Evolutionary conservation across 1,140 invertebrate genomes (phyloP).

Genomic region (Heliothis subflexa): DNA sequence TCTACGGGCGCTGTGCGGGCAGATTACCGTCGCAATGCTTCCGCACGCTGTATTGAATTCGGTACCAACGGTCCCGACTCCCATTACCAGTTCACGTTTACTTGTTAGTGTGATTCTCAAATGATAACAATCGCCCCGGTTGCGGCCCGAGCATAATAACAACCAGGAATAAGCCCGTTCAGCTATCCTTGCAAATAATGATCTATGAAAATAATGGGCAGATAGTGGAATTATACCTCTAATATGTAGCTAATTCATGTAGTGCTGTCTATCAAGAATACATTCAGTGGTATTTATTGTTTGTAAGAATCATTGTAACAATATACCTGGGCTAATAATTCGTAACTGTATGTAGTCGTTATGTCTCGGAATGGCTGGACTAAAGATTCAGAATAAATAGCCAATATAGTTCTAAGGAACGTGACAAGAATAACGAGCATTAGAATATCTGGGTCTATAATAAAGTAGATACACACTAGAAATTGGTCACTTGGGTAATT

Average conservation of each 20-base stretch:
- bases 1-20: conserved; percentile 67
- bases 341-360: conserved; percentile 15
- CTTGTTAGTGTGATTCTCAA: conserved; percentile 81
- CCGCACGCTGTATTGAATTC: conserved; percentile 79
- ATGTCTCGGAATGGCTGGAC: conserved; percentile 1
- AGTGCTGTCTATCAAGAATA: conserved; percentile 12
- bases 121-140: conserved; percentile 75
- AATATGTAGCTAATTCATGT: conserved; percentile 2
- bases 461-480: conserved; percentile 8
- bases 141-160: conserved; percentile 39
- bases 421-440: conserved; percentile 15
- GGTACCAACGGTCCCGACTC: conserved; percentile 68
- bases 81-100: conserved; percentile 71
- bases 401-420: conserved; percentile 21
- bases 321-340: conserved; percentile 13
- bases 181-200: conserved; percentile 40
- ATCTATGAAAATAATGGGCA: conserved; percentile 21
- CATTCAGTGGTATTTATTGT: background rate
- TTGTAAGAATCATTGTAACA: background rate
- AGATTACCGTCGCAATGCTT: conserved; percentile 75
- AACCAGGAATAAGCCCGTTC: conserved; percentile 33
- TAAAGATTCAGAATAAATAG: conserved; percentile 13
- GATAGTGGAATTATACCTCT: conserved; percentile 18
- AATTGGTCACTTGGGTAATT: conserved; percentile 22
- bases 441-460: conserved; percentile 15